phyloP scores from a whole-genome alignment of 2,888 invertebrate species.

The Leptinotarsa haldemani region DNA sequence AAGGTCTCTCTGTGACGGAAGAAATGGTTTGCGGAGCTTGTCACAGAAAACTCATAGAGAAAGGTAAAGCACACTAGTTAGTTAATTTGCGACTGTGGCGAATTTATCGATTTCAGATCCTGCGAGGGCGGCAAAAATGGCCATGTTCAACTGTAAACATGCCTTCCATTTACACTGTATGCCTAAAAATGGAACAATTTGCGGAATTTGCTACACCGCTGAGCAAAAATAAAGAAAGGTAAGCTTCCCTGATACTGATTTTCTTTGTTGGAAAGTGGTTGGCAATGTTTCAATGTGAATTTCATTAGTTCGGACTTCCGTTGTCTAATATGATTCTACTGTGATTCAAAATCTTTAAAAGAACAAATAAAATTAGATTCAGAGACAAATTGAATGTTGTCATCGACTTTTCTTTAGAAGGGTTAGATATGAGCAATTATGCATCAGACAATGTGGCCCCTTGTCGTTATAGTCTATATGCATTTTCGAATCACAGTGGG shows the following conservation, averaged over 20 bases:
- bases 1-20: constrained; percentile 80
- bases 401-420: too few species aligned
- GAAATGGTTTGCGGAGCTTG: constrained; percentile 85
- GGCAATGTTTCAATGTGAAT: too few species aligned
- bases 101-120: constrained; percentile 68
- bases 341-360: too few species aligned
- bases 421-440: too few species aligned
- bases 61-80: constrained; percentile 66
- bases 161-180: constrained; percentile 89
- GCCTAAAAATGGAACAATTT: constrained; percentile 66
- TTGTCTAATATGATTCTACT: too few species aligned
- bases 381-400: too few species aligned
- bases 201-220: constrained; percentile 62
- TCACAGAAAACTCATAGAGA: constrained; percentile 79
- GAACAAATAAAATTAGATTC: too few species aligned
- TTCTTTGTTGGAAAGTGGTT: too few species aligned
- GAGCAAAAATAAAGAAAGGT: constrained; percentile 50
- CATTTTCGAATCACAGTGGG: too few species aligned
- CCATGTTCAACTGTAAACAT: constrained; percentile 90
- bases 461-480: too few species aligned
- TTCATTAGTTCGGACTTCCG: too few species aligned
- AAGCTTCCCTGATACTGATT: constrained; percentile 1
- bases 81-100: not conserved
- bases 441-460: too few species aligned
- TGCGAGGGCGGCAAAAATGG: constrained; percentile 76